phyloP scores from a whole-genome alignment of 2,113 vertebrate species.

The Gracilinanus agilis region DNA sequence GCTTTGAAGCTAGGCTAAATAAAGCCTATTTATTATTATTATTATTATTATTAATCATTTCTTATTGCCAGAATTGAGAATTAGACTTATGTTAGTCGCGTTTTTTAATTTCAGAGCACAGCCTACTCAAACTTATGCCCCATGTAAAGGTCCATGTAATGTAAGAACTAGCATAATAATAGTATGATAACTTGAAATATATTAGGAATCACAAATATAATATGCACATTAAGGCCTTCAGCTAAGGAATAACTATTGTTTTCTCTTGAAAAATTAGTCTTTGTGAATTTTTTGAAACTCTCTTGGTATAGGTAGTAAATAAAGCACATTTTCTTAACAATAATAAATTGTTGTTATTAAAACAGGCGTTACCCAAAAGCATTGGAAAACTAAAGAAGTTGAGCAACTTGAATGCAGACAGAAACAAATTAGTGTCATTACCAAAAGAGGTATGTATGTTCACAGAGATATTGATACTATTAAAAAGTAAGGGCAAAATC shows the following conservation, averaged over 20 bases:
- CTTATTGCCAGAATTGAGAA: not conserved
- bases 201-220: not conserved
- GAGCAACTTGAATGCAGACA: constrained; percentile 97
- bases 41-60: not conserved
- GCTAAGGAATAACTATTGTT: constrained; percentile 20
- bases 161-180: not conserved
- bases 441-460: constrained; percentile 94
- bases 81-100: not conserved
- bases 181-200: not conserved
- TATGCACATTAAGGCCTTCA: not conserved
- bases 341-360: constrained; percentile 70
- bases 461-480: constrained; percentile 48
- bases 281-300: constrained; percentile 27
- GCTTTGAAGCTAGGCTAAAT: not conserved
- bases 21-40: not conserved
- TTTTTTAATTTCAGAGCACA: not conserved
- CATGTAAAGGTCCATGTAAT: not conserved
- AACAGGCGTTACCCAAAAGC: constrained; percentile 93
- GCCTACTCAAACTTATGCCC: not conserved
- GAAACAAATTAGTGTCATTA: constrained; percentile 94
- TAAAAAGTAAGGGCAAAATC: constrained; percentile 5
- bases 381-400: constrained; percentile 96
- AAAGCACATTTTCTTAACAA: constrained; percentile 49
- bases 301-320: constrained; percentile 9
- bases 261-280: constrained; percentile 21